Conservation (phyloP, 2,113 vertebrate genomes). For the Serilophus lunatus region DNA sequence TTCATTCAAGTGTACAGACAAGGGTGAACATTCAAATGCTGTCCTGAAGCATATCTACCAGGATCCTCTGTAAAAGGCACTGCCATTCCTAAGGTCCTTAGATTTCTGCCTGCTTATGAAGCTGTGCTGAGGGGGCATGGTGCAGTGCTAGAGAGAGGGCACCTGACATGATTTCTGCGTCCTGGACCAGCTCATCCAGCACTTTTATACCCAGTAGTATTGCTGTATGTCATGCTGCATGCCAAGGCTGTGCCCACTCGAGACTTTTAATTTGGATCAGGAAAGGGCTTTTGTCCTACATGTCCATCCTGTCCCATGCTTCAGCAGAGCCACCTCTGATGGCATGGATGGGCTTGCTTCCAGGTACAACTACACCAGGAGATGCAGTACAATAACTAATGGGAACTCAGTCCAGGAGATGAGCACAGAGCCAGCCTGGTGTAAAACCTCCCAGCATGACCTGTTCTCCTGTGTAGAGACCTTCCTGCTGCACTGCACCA, state of each 20-base stretch:
- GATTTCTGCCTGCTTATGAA: not conserved
- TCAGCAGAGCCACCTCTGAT: not conserved
- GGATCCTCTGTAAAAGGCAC: not conserved
- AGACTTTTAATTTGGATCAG: not conserved
- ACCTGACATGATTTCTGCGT: not conserved
- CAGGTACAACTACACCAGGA: not conserved
- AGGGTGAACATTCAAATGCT: not conserved
- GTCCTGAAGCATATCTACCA: not conserved
- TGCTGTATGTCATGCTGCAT: not conserved
- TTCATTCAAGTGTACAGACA: not conserved
- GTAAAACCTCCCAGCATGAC: not conserved
- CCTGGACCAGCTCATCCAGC: not conserved
- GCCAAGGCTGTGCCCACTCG: rapidly evolving
- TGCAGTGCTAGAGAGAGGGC: not conserved
- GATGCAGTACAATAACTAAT: not conserved
- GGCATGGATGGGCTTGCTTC: not conserved
- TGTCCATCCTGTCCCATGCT: not conserved
- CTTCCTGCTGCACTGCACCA: not conserved
- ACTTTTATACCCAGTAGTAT: not conserved
- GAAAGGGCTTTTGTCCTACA: rapidly evolving
- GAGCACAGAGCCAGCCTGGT: not conserved
- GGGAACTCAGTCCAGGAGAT: not conserved
- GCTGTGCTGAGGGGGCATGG: rapidly evolving
- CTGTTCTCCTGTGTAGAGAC: not conserved
- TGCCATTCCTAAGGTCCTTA: not conserved